Conservation (phyloP, 2,888 invertebrate species). For the Tenthredo livida region DNA sequence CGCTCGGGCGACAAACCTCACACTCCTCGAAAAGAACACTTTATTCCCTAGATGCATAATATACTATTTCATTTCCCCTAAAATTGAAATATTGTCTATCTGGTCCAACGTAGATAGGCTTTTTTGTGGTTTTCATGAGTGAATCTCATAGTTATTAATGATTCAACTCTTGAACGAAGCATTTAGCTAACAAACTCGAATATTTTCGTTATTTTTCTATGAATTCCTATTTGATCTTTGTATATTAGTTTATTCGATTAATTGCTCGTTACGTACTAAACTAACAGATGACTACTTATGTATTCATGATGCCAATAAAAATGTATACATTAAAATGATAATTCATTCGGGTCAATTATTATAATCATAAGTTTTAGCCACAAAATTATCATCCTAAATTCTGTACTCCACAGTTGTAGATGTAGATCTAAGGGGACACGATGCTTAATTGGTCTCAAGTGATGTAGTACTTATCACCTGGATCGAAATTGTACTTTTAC, state of each 20-base stretch:
- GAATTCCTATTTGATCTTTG: constrained; percentile 23
- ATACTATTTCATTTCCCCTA: too few species aligned
- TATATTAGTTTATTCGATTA: constrained; percentile 32
- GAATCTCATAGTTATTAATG: not conserved
- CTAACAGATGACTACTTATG: constrained; percentile 6
- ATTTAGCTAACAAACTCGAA: constrained; percentile 28
- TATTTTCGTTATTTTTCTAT: constrained; percentile 42
- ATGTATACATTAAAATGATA: constrained; percentile 32
- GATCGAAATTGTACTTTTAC: too few species aligned
- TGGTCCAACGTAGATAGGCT: not conserved
- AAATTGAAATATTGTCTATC: too few species aligned
- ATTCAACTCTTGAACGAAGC: not conserved
- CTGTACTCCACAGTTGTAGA: not conserved
- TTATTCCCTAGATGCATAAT: too few species aligned
- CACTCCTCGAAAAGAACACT: too few species aligned
- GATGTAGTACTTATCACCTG: too few species aligned
- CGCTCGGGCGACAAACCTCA: too few species aligned
- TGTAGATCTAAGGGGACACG: not conserved
- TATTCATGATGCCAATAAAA: constrained; percentile 50
- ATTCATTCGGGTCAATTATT: not conserved
- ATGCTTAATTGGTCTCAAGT: too few species aligned
- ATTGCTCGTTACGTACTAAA: constrained; percentile 44
- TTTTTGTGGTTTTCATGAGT: constrained; percentile 19
- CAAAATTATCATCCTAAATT: not conserved
- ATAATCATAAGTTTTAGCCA: not conserved